Percentiles rank a stretch among this genome's conserved stretches.
phyloP scores from a whole-genome alignment of 2,113 vertebrate genomes.

The Ochotona curzoniae region DNA sequence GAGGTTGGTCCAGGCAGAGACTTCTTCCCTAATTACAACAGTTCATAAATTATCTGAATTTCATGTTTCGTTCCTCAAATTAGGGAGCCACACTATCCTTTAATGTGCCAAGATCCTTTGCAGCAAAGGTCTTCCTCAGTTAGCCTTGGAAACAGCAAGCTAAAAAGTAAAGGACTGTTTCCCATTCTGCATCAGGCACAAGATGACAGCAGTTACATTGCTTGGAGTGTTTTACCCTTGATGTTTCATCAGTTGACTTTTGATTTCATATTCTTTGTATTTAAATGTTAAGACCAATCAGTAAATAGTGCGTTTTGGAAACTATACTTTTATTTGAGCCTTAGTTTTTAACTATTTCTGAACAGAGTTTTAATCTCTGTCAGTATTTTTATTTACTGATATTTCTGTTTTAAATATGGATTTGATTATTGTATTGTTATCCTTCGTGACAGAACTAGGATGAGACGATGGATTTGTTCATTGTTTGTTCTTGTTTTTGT shows the following conservation, averaged over 20 bases:
- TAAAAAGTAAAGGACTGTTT: conserved; percentile 11
- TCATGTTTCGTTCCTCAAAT: conserved; percentile 57
- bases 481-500: conserved; percentile 72
- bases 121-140: conserved; percentile 66
- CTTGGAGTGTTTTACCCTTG: neutral
- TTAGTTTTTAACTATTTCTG: conserved; percentile 69
- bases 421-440: conserved; percentile 63
- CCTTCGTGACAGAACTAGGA: conserved; percentile 46
- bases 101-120: conserved; percentile 66
- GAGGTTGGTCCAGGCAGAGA: conserved; percentile 18
- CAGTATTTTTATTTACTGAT: conserved; percentile 68
- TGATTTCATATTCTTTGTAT: conserved; percentile 49
- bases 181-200: conserved; percentile 38
- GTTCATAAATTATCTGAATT: conserved; percentile 56
- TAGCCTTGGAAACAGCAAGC: conserved; percentile 67
- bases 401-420: conserved; percentile 73
- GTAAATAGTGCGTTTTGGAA: conserved; percentile 56
- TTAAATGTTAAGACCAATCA: conserved; percentile 51
- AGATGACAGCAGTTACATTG: conserved; percentile 24
- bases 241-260: conserved; percentile 11
- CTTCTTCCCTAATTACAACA: conserved; percentile 59
- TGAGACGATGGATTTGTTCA: conserved; percentile 57
- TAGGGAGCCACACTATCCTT: conserved; percentile 40
- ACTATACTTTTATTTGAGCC: conserved; percentile 57
- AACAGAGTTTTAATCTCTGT: conserved; percentile 62